Base-by-base conservation (phyloP, 2,888 invertebrate species). In the Slavum lentiscoides region DNA sequence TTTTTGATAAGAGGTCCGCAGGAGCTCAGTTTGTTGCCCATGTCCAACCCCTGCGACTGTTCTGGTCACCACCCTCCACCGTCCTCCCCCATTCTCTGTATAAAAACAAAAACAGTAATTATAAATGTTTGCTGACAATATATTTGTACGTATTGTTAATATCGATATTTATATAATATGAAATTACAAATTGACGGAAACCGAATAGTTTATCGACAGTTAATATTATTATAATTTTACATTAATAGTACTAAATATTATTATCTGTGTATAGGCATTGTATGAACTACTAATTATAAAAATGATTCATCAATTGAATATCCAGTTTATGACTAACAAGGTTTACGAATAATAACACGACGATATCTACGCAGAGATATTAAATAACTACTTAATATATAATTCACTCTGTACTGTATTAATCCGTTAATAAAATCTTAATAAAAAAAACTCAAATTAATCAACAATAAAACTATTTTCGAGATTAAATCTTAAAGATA, bases 11-110 rank as follows among this genome's bases (percentile, higher is more conserved):
- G 91, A 86, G 97, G 97, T 86, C 96, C 97, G 90, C 97, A 97
- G 86, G 96, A 95, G 88, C 95, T 95, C 87, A 97, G 90, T 90
- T 97, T 97, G 90, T 97, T 97, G 89, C 97, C 97, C 97, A 97
- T 96, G 55, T 82, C 74, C 75, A 74, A 81, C 83, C 72, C 77
- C 77, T 72, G 81, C 83, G 83, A 80, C 74, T 67, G 74, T 62
- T 73, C 83, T 74, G 74, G 61, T 58, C 76, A 70, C 69, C 70
- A 55, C 72, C 74, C 76, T 74, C 69, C 66, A 62, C 73, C 66
- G 59, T 77, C 82, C 75, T 81, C 81, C 81, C 81, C 81, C 81
- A 81, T 73, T 74, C 74, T 74, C 81, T 81, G n/a, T n/a, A 67
- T 39, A 4, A 4, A 55, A 1, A 72, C 19, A 55, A 61, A 64